Evolutionary conservation across 2,797 vertebrate species (phyloP).

Genomic region (Silurus aristotelis): DNA sequence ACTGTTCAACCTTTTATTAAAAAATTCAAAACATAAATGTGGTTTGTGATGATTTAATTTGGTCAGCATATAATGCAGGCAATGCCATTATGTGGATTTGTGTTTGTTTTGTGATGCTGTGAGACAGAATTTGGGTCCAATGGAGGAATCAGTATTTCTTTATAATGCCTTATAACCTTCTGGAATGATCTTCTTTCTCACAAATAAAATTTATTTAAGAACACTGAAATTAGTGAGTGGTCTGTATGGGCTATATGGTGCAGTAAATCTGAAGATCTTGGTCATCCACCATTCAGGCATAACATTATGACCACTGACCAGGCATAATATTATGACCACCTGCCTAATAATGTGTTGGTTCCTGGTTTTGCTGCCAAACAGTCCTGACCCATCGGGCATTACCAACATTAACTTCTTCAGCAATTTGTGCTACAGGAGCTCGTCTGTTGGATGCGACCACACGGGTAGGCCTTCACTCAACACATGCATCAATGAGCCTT

Average conservation of each 20-base stretch:
- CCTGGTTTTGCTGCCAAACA: too few species aligned
- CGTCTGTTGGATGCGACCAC: too few species aligned
- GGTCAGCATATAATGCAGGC: too few species aligned
- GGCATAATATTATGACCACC: too few species aligned
- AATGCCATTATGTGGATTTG: background rate
- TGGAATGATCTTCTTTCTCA: background rate
- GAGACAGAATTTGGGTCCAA: background rate
- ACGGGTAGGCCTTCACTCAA: too few species aligned
- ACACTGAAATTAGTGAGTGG: background rate
- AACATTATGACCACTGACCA: too few species aligned
- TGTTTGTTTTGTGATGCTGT: background rate
- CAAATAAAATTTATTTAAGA: background rate
- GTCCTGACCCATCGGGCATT: too few species aligned
- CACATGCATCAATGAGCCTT: too few species aligned
- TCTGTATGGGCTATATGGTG: background rate
- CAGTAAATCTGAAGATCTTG: background rate
- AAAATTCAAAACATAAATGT: background rate
- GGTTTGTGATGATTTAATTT: background rate
- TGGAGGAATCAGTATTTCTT: background rate
- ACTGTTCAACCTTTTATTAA: background rate
- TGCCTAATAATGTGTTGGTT: too few species aligned
- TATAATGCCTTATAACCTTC: background rate
- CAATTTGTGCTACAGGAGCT: too few species aligned
- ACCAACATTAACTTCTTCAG: too few species aligned
- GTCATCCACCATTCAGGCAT: too few species aligned